A percentile compares a stretch with the other conserved stretches of the same genome.
Conservation (phyloP, 2,113 vertebrate species). For the Campylorhamphus procurvoides region DNA sequence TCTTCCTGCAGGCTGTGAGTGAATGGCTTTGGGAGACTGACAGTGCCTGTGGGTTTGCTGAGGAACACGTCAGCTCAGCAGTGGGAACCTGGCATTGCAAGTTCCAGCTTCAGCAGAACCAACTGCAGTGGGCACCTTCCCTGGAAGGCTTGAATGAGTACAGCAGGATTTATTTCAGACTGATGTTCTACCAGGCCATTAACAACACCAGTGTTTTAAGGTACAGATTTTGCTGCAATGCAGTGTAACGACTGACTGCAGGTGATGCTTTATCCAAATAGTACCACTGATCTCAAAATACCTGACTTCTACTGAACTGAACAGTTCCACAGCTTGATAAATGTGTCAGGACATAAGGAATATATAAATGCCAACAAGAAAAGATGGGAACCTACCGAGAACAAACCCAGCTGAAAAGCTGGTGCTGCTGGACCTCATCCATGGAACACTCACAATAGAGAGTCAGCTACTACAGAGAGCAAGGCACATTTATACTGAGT, state of each 20-base stretch:
- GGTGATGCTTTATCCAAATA: not conserved
- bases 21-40: not conserved
- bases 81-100: not conserved
- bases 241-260: not conserved
- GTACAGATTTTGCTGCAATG: not conserved
- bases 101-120: not conserved
- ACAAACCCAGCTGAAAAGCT: not conserved
- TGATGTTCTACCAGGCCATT: not conserved
- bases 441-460: not conserved
- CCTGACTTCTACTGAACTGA: not conserved
- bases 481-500: not conserved
- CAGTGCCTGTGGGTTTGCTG: not conserved
- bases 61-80: not conserved
- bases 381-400: not conserved
- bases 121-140: not conserved
- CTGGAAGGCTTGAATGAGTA: not conserved
- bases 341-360: not conserved
- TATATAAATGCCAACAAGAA: not conserved
- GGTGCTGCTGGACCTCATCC: conserved; percentile 17
- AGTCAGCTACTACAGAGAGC: conserved; percentile 1
- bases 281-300: not conserved
- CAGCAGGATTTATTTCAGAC: not conserved
- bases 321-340: not conserved
- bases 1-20: not conserved
- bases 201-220: not conserved